phyloP scores from a whole-genome alignment of 2,888 invertebrate genomes.

The Adineta ricciae region DNA sequence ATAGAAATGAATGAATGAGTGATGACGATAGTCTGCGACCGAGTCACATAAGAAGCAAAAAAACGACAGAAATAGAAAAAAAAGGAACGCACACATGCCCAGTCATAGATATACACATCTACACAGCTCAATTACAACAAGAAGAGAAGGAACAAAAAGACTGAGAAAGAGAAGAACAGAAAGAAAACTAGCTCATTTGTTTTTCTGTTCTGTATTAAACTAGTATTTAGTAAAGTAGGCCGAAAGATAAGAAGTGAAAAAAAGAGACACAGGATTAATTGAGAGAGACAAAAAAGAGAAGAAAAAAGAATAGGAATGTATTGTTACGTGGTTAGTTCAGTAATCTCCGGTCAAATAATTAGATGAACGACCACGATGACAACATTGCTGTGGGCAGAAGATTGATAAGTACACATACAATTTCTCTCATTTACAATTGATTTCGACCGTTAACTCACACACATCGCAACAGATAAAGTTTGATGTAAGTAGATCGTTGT shows the following conservation, averaged over 20 bases:
- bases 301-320: neutral
- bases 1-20: neutral
- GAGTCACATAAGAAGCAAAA: neutral
- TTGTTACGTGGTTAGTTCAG: neutral
- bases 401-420: neutral
- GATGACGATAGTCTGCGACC: neutral
- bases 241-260: neutral
- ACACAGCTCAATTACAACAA: neutral
- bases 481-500: neutral
- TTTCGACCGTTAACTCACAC: neutral
- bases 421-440: neutral
- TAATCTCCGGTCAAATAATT: conserved; percentile 9
- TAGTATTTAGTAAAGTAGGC: neutral
- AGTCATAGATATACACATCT: neutral
- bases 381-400: neutral
- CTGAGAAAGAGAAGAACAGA: neutral
- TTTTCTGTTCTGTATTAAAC: neutral
- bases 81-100: neutral
- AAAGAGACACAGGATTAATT: neutral
- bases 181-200: neutral
- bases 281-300: neutral
- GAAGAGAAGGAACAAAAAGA: neutral
- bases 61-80: neutral
- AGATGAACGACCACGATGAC: neutral
- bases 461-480: neutral